Evolutionary conservation across 2,797 vertebrate species (phyloP), one percentile per base, ranked within the genome.

Genomic region (Anguilla anguilla): DNA sequence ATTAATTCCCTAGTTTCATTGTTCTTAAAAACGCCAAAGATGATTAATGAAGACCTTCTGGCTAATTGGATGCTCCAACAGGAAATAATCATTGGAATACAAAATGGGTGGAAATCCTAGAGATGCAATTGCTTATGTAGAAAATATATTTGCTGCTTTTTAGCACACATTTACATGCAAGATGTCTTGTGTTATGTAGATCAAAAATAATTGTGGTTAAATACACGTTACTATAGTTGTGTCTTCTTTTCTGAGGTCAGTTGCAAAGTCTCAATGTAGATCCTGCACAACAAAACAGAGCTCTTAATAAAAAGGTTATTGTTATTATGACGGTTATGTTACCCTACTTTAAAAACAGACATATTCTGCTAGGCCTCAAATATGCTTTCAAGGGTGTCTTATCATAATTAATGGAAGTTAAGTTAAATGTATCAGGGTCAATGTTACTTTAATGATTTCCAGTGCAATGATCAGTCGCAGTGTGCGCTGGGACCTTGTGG

Each of bases 121-220:
- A 79, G 11, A 39, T 35, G 28, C 4, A 3, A 19, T 2, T 43
- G 35, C 39, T 28, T 39, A 31, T 77, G 13, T 7, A 77, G 31
- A 22, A 39, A 77, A 77, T 77, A 1, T 4, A 17, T 17, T 77
- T 72, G 7, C n/a, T 72, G 0, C 15, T 77, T 43, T 6, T 43
- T 22, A 43, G 17, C 31, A 43, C 35, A 51, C 22, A 51, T 82
- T 82, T 82, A n/a, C 22, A 82, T 49, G 25, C 25, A n/a, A 13
- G 6, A 51, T 25, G 7, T 82, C 1, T 82, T 79, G 3, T 39
- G 72, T 46, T 19, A 35, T 43, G 74, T 79, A 1, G 10, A 72
- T n/a, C 9, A 72, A 72, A 72, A 46, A 43, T 79, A 79, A 79
- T 43, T 79, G 15, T 79, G 74, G 69, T 74, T 35, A 39, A 77